Evolutionary conservation across 2,888 invertebrate species (phyloP), one percentile per base, ranked within the genome.

Genomic region (Eilema griseolum): DNA sequence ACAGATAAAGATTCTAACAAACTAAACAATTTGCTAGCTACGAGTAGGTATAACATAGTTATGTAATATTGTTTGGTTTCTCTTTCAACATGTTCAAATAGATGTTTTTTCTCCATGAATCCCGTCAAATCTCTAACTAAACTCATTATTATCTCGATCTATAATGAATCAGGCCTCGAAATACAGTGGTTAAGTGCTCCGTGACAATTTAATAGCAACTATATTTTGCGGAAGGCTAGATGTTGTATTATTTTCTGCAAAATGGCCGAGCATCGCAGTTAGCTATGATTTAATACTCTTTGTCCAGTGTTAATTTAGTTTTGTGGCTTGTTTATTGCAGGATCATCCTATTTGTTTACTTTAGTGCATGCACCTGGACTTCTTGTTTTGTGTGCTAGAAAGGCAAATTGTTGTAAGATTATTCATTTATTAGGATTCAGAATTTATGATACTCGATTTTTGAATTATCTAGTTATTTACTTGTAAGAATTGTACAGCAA

Each of bases 151-250:
- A 78, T 72, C 70, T 59, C 28, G 59, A 73, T 75, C 70, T 69
- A 77, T 78, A 82, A 86, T 87, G 84, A 86, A 86, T 86, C 83
- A 85, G 76, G 70, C 57, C 70, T 77, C 80, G 79, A 83, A 80
- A 81, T 83, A 79, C 77, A 66, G 73, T 77, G 73, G 81, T 82
- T 82, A 81, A 79, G 78, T 77, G 70, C 75, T 66, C 77, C 76
- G 83, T 85, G 89, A 88, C 88, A 85, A 85, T 88, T 89, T 88
- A 88, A 89, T 88, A 83, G 87, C 80, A 73, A 79, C 84, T 87
- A 88, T 92, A 90, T 92, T 89, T 92, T 82, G 88, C 80, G 86
- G 87, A 79, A 71, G 75, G 80, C 75, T 83, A 85, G 87, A 87
- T 86, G 87, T 86, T 89, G 89, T 88, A 89, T 52, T 52, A 52